Percentiles rank a stretch among this genome's conserved stretches.
Conservation (phyloP, 2,888 invertebrate genomes). For the Deroplatys truncata region DNA sequence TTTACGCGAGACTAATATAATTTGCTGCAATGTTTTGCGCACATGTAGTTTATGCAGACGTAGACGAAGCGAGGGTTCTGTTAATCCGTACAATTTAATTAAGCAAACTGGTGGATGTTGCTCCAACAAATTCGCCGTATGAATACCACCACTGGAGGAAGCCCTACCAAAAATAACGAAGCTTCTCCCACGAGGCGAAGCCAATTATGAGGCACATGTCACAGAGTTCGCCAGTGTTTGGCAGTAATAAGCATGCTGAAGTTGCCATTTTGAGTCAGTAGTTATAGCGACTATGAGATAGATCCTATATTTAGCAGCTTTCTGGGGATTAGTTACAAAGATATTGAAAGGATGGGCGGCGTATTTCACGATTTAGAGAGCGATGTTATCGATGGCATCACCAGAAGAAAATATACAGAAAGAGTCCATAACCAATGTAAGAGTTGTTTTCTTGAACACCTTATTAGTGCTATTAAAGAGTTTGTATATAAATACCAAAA, state of each 20-base stretch:
- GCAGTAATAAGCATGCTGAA: neutral
- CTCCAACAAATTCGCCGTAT: neutral
- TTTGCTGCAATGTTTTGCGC: neutral
- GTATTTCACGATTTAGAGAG: no score
- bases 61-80: neutral
- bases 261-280: no score
- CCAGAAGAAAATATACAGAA: no score
- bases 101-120: neutral
- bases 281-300: no score
- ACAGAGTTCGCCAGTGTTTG: neutral
- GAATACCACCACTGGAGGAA: neutral
- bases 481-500: no score
- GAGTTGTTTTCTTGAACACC: no score
- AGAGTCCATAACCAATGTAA: no score
- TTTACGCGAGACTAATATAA: neutral
- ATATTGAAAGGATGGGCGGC: no score
- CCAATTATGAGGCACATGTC: neutral
- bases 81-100: neutral
- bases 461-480: no score
- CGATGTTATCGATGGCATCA: no score
- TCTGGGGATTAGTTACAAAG: no score
- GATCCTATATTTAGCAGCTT: no score
- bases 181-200: neutral
- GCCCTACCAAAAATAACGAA: neutral
- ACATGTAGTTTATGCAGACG: neutral